Conservation (phyloP, 2,888 invertebrate genomes). For the Atrina japonica region DNA sequence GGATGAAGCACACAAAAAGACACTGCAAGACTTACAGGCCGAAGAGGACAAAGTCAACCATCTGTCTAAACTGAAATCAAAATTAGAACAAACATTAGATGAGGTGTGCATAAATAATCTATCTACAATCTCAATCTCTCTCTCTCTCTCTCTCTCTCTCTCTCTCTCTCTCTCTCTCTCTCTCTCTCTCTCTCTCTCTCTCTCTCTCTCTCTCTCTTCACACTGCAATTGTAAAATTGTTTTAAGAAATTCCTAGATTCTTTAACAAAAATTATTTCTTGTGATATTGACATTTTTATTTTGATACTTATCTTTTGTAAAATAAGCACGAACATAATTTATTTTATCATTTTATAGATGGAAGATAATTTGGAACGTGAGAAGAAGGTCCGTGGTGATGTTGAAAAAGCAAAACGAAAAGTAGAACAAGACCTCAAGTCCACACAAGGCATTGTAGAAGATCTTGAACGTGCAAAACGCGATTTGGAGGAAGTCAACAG, state of each 20-base stretch:
- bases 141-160: too few relatives aligned
- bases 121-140: too few relatives aligned
- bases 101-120: constrained; percentile 85
- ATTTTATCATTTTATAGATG: constrained; percentile 82
- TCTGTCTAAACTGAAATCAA: constrained; percentile 99
- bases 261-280: too few relatives aligned
- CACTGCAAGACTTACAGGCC: constrained; percentile 84
- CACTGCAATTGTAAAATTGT: too few relatives aligned
- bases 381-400: constrained; percentile 98
- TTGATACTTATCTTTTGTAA: too few relatives aligned
- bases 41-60: constrained; percentile 99
- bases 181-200: too few relatives aligned
- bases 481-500: constrained; percentile 77
- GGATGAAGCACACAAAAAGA: constrained; percentile 86
- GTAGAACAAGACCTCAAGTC: constrained; percentile 98
- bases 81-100: constrained; percentile 98
- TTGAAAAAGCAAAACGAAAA: constrained; percentile 99
- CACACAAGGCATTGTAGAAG: constrained; percentile 80
- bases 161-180: too few relatives aligned
- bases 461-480: constrained; percentile 79
- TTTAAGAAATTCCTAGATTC: too few relatives aligned
- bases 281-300: too few relatives aligned
- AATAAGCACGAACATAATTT: too few relatives aligned
- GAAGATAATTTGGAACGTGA: constrained; percentile 99
- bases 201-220: too few relatives aligned